phyloP scores from a whole-genome alignment of 2,797 vertebrate species.

The Acanthis flammea region DNA sequence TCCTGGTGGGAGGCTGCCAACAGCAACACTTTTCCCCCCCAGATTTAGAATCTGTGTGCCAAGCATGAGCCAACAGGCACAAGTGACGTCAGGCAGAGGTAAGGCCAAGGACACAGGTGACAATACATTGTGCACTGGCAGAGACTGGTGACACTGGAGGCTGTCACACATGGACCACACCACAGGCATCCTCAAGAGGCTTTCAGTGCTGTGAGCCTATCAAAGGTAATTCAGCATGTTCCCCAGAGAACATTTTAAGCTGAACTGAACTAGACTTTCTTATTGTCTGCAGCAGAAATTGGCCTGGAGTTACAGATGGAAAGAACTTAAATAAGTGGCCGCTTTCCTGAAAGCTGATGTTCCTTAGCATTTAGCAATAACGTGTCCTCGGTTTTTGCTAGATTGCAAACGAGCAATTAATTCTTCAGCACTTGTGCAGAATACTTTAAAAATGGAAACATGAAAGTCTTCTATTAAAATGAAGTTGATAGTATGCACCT shows the following conservation, averaged over 20 bases:
- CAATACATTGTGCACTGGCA: accelerated
- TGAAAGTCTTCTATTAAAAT: conserved; percentile 77
- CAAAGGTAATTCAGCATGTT: background rate
- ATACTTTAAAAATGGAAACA: conserved; percentile 79
- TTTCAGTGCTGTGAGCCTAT: background rate
- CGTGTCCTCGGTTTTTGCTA: conserved; percentile 67
- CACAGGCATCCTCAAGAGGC: background rate
- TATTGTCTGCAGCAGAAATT: conserved; percentile 25
- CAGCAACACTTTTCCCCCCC: background rate
- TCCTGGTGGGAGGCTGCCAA: background rate
- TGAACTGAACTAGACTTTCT: background rate
- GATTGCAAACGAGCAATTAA: conserved; percentile 76
- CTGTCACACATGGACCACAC: background rate
- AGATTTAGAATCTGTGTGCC: background rate
- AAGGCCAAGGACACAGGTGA: background rate
- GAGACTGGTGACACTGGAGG: background rate
- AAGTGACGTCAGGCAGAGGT: background rate
- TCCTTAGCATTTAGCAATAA: conserved; percentile 68
- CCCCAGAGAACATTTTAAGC: background rate
- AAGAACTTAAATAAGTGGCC: conserved; percentile 43
- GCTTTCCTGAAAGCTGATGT: conserved; percentile 54
- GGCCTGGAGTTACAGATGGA: conserved; percentile 36
- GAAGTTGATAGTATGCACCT: conserved; percentile 81
- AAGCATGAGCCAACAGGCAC: background rate
- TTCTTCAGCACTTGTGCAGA: conserved; percentile 74